Percentiles rank a stretch among this genome's conserved stretches.
phyloP scores from a whole-genome alignment of 2,888 invertebrate genomes.

The Scrobipalpa atriplicella region DNA sequence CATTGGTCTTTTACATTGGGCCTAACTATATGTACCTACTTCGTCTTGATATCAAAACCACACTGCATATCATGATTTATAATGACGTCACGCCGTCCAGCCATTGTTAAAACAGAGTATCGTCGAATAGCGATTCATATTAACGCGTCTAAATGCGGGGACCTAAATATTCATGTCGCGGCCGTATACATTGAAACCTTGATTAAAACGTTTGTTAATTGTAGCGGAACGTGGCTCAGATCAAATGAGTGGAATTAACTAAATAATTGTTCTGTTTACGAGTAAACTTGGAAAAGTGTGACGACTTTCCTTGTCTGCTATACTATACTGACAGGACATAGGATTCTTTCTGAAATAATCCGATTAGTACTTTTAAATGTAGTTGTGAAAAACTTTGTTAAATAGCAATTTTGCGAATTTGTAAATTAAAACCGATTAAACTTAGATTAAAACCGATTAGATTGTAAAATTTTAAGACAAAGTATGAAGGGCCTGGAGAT shows the following conservation, averaged over 20 bases:
- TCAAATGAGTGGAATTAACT: constrained; percentile 12
- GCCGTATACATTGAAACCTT: constrained; percentile 19
- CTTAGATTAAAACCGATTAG: too few species aligned
- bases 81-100: constrained; percentile 25
- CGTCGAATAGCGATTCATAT: not conserved
- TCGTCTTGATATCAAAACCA: not conserved
- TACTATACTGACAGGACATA: not conserved
- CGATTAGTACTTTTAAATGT: too few species aligned
- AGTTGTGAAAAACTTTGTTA: too few species aligned
- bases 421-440: too few species aligned
- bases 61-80: not conserved
- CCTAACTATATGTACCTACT: not conserved
- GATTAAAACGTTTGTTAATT: constrained; percentile 21
- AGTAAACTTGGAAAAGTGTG: not conserved
- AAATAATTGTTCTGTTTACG: constrained; percentile 4
- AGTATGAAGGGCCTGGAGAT: too few species aligned
- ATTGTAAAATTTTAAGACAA: too few species aligned
- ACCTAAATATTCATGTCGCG: constrained; percentile 12
- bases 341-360: too few species aligned
- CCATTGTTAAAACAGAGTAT: constrained; percentile 21
- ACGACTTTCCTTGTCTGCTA: not conserved
- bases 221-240: constrained; percentile 13
- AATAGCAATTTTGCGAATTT: too few species aligned
- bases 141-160: not conserved
- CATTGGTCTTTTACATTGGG: constrained; percentile 5